Evolutionary conservation across 2,113 vertebrate species (phyloP).

Genomic region (Tyrannus savana): DNA sequence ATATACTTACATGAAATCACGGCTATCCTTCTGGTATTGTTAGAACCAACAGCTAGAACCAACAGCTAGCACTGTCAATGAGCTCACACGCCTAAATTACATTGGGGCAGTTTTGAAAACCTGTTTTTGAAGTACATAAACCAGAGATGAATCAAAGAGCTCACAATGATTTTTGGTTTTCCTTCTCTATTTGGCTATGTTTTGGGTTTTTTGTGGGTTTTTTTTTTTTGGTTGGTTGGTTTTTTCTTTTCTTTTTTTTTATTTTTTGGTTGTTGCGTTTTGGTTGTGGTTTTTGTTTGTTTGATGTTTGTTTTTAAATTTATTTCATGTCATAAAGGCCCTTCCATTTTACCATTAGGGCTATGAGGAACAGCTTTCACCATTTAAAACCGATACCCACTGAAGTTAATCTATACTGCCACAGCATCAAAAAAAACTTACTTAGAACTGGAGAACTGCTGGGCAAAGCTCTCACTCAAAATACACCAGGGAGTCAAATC

Average conservation of each 20-base stretch:
- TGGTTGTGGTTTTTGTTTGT: no score
- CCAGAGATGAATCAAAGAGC: not conserved
- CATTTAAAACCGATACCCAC: not conserved
- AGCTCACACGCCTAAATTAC: not conserved
- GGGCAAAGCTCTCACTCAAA: not conserved
- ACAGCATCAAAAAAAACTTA: not conserved
- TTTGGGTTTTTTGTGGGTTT: not conserved
- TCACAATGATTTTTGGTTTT: not conserved
- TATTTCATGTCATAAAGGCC: not conserved
- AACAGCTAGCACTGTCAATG: not conserved
- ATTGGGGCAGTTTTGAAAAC: not conserved
- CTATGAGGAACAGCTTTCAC: not conserved
- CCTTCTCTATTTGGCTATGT: not conserved
- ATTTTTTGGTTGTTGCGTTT: no score
- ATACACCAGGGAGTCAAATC: not conserved
- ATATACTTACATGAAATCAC: not conserved
- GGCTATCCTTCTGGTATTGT: not conserved
- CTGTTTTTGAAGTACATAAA: not conserved
- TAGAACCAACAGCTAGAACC: constrained; percentile 37
- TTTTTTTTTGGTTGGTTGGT: no score
- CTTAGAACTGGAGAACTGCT: not conserved
- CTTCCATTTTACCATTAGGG: not conserved
- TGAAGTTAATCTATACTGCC: not conserved
- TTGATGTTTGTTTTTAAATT: no score
- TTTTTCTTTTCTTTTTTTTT: no score